A percentile compares a stretch with the other conserved stretches of the same genome.
Evolutionary conservation across 2,113 vertebrate species (phyloP).

Genomic region (Daphoenositta chrysoptera): DNA sequence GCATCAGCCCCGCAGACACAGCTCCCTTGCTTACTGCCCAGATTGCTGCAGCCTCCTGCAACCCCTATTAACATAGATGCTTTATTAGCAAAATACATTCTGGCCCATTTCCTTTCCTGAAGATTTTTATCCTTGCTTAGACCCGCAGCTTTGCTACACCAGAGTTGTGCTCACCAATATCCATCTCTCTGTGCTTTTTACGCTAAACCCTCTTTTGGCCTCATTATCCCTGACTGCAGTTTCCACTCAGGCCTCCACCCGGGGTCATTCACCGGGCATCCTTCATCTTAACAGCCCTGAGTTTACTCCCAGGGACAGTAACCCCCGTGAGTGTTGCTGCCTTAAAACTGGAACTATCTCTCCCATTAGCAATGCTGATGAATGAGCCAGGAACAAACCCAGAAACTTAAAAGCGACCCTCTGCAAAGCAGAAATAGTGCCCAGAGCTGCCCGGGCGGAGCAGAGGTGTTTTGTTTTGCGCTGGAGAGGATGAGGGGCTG

Average conservation of each 20-base stretch:
- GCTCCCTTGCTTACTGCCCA: neutral
- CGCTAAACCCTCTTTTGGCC: conserved; percentile 37
- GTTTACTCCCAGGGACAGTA: conserved; percentile 48
- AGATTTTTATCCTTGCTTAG: neutral
- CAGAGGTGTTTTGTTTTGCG: neutral
- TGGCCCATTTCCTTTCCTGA: neutral
- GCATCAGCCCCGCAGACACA: accelerated
- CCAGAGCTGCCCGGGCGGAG: neutral
- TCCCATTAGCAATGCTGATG: conserved; percentile 37
- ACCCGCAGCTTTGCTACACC: neutral
- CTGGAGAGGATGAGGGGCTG: neutral
- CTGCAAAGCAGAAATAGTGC: conserved; percentile 4
- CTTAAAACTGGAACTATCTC: conserved; percentile 10
- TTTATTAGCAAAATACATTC: conserved; percentile 28
- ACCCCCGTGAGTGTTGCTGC: conserved; percentile 5
- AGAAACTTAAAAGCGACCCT: conserved; percentile 11
- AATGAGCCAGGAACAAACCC: conserved; percentile 22
- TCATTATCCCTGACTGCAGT: conserved; percentile 36
- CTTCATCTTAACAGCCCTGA: conserved; percentile 22
- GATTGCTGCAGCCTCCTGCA: neutral
- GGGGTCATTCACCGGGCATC: conserved; percentile 36
- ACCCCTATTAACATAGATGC: neutral
- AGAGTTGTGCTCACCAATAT: neutral
- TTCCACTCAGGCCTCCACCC: neutral
- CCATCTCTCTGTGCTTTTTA: conserved; percentile 3